These are phyloP conservation scores for Altica lythri DNA, from an alignment of 2,888 invertebrate species.

Conservation along the genomic window DNA sequence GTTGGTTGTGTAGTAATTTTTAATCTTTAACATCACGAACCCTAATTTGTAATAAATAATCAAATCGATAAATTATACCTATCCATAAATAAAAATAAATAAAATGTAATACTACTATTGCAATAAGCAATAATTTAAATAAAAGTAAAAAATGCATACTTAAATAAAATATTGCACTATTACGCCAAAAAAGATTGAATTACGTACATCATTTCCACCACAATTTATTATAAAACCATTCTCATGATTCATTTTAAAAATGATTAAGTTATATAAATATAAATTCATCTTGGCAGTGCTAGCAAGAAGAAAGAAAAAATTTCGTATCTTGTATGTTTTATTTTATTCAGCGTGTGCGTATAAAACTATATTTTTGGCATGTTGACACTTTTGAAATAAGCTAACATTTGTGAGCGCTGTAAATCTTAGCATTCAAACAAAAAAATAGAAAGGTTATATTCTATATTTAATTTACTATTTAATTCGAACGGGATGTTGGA, in stretches of 20 bases:
- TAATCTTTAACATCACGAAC: no score
- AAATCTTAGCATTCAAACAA: slow-evolving; percentile 45
- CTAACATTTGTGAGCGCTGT: slow-evolving; percentile 50
- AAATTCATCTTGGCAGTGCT: slow-evolving; percentile 29
- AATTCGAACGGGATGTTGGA: slow-evolving; percentile 28
- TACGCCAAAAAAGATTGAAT: no score
- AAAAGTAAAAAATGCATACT: no score
- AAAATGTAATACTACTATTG: no score
- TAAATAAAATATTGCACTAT: no score
- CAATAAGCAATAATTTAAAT: no score
- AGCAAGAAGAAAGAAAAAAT: slow-evolving; percentile 31
- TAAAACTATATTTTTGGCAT: slow-evolving; percentile 48
- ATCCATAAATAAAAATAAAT: no score
- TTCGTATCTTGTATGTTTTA: slow-evolving; percentile 36
- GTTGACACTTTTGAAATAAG: slow-evolving; percentile 49
- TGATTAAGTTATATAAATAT: slow-evolving; percentile 30
- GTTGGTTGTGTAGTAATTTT: no score
- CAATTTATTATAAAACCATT: slow-evolving; percentile 18
- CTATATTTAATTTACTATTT: slow-evolving; percentile 43
- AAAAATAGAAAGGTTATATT: slow-evolving; percentile 41
- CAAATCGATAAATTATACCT: no score
- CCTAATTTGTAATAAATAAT: no score
- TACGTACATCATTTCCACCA: no score
- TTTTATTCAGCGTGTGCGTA: slow-evolving; percentile 42
- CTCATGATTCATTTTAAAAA: slow-evolving; percentile 20